phyloP scores from a whole-genome alignment of 2,113 vertebrate genomes.

The Microtus richardsoni region DNA sequence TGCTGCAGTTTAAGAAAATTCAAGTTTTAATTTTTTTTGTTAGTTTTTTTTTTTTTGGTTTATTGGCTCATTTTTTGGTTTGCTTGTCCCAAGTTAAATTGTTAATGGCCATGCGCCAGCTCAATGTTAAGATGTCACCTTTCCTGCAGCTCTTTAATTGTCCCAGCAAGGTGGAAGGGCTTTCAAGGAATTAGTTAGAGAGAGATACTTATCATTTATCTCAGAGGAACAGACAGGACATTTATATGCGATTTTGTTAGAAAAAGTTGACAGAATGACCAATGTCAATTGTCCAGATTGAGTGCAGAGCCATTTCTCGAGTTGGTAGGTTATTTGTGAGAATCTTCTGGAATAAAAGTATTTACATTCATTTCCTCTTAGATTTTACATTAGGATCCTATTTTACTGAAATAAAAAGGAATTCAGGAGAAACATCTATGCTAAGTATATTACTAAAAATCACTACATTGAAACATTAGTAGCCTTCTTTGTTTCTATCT shows the following conservation, averaged over 20 bases:
- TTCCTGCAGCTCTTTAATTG: neutral
- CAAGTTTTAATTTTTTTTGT: neutral
- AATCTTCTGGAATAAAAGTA: neutral
- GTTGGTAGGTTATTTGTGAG: neutral
- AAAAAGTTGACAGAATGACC: neutral
- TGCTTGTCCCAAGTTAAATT: neutral
- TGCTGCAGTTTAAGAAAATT: neutral
- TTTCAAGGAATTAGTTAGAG: conserved; percentile 16
- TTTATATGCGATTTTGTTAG: neutral
- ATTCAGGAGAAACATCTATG: neutral
- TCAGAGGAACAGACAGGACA: conserved; percentile 11
- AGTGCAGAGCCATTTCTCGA: neutral
- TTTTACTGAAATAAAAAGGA: neutral
- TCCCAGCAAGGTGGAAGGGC: neutral
- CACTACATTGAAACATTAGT: neutral
- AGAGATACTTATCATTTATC: conserved; percentile 24
- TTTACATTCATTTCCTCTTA: neutral
- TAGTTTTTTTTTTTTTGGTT: too few species aligned
- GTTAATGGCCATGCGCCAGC: neutral
- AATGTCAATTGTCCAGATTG: neutral
- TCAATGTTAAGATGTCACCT: neutral
- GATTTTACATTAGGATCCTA: neutral
- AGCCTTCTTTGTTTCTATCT: neutral
- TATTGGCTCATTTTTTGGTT: neutral
- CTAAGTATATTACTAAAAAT: neutral